phyloP scores from a whole-genome alignment of 2,888 invertebrate species.

The Argyra leucocephala region DNA sequence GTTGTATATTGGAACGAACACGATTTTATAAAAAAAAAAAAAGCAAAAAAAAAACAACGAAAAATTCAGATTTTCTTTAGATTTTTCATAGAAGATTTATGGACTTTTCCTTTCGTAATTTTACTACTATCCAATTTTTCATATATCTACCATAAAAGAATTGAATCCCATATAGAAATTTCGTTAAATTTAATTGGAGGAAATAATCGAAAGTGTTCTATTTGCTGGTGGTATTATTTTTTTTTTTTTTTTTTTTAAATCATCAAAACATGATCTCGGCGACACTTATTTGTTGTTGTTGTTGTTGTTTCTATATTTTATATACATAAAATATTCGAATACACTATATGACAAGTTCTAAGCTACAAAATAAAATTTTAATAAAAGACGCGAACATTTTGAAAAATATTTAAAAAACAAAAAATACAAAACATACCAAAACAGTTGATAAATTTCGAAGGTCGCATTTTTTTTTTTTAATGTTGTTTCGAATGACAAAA shows the following conservation, averaged over 20 bases:
- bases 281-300: not conserved
- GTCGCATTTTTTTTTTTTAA: not conserved
- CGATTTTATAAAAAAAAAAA: not conserved
- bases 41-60: no score
- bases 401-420: not conserved
- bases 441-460: not conserved
- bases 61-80: not conserved
- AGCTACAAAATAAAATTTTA: not conserved
- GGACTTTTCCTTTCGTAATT: not conserved
- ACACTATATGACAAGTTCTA: not conserved
- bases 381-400: not conserved
- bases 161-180: no score
- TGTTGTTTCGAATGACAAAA: not conserved
- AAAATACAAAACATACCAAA: not conserved
- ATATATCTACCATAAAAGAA: no score
- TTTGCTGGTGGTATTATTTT: conserved; percentile 3
- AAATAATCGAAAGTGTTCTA: conserved; percentile 1
- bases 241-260: no score
- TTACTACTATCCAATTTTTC: no score
- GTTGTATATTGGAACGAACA: not conserved
- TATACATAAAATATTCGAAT: not conserved
- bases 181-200: not conserved
- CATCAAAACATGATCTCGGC: not conserved
- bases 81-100: not conserved
- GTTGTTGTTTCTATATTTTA: not conserved